Conservation (phyloP, 2,797 vertebrate genomes). For the Cirrhinus molitorella region DNA sequence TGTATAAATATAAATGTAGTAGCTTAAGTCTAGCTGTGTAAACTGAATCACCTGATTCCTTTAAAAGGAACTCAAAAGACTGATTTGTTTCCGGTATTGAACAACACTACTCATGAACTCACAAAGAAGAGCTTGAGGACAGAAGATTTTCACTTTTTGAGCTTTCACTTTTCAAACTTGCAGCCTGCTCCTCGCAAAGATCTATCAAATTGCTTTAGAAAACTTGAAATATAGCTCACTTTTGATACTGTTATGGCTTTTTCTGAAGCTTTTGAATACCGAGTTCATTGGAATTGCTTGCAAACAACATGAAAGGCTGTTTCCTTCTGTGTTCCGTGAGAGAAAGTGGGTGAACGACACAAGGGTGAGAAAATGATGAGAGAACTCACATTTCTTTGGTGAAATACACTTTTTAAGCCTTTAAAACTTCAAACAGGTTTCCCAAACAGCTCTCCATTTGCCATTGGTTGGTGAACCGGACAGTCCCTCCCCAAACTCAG, state of each 20-base stretch:
- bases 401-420: neutral
- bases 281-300: neutral
- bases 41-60: neutral
- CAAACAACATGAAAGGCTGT: neutral
- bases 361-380: neutral
- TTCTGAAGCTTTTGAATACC: neutral
- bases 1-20: neutral
- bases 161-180: neutral
- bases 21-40: neutral
- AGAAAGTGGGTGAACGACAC: neutral
- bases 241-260: neutral
- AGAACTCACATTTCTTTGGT: neutral
- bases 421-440: constrained; percentile 2
- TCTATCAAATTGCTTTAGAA: neutral
- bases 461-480: neutral
- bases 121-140: neutral
- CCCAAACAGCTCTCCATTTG: neutral
- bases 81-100: neutral
- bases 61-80: neutral
- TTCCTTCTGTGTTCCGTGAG: neutral
- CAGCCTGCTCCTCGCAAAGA: neutral
- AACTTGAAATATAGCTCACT: neutral
- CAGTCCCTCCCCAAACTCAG: neutral
- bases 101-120: neutral
- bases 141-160: neutral